These are phyloP conservation scores for Clarias gariepinus DNA, from an alignment of 2,113 vertebrate genomes.

Conservation along the genomic window DNA sequence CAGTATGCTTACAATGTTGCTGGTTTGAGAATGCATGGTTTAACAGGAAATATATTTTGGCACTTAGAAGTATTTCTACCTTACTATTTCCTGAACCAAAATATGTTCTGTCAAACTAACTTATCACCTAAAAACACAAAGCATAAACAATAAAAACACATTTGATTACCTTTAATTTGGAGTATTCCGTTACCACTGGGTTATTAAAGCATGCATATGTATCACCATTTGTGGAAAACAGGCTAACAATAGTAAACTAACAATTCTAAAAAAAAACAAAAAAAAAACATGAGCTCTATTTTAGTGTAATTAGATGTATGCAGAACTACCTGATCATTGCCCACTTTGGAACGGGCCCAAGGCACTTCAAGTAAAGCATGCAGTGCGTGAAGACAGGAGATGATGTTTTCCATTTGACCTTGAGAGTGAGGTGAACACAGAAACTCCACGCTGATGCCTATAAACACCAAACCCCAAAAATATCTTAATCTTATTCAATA, in stretches of 20 bases:
- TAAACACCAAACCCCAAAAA: constrained; percentile 39
- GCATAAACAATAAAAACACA: neutral
- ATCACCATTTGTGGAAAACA: neutral
- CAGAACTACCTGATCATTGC: constrained; percentile 85
- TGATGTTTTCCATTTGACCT: constrained; percentile 87
- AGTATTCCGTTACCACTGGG: neutral
- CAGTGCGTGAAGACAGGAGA: constrained; percentile 82
- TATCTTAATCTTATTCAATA: neutral
- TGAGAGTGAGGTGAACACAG: constrained; percentile 87
- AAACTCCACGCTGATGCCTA: constrained; percentile 92
- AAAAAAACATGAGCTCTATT: neutral
- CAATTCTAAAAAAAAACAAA: neutral
- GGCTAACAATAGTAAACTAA: no score
- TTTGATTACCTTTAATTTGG: neutral
- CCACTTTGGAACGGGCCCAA: constrained; percentile 87
- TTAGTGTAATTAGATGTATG: neutral
- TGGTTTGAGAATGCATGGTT: no score
- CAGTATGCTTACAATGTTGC: no score
- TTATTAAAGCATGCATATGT: neutral
- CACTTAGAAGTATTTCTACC: no score
- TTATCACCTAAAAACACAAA: neutral
- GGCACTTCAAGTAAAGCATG: constrained; percentile 81
- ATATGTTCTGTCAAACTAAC: neutral
- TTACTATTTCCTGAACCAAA: neutral
- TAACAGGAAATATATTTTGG: no score